Percentiles rank a stretch among this genome's conserved stretches.
Conservation (phyloP, 2,113 vertebrate species). For the Nothobranchius furzeri region DNA sequence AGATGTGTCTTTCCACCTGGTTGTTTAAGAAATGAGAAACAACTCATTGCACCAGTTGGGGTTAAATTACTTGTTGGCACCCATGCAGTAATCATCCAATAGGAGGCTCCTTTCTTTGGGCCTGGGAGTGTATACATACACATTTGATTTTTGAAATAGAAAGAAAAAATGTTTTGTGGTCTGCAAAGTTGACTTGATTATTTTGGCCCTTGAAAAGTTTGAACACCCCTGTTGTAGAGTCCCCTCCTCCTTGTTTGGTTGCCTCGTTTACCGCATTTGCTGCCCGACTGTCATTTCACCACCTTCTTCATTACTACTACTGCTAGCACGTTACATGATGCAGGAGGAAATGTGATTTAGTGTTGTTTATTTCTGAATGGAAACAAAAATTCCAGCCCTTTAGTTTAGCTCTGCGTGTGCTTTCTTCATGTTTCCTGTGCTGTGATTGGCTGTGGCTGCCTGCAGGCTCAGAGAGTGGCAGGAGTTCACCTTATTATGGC, state of each 20-base stretch:
- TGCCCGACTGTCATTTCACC: slow-evolving; percentile 45
- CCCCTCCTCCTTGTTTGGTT: not conserved
- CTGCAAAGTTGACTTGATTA: too few species aligned
- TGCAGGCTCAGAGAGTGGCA: slow-evolving; percentile 95
- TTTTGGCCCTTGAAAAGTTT: too few species aligned
- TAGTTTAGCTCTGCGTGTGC: slow-evolving; percentile 49
- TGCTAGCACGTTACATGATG: slow-evolving; percentile 38
- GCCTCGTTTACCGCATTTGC: slow-evolving; percentile 30
- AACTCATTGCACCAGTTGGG: too few species aligned
- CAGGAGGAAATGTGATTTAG: slow-evolving; percentile 48
- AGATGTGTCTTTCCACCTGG: too few species aligned
- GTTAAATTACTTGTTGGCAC: too few species aligned
- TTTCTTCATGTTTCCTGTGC: slow-evolving; percentile 76
- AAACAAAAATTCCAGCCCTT: slow-evolving; percentile 13
- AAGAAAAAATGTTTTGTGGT: too few species aligned
- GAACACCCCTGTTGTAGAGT: not conserved
- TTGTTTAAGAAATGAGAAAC: too few species aligned
- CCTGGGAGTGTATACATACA: too few species aligned
- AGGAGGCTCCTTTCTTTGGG: too few species aligned
- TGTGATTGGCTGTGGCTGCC: slow-evolving; percentile 84
- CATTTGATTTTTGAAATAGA: too few species aligned
- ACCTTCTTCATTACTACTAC: slow-evolving; percentile 38
- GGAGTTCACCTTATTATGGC: slow-evolving; percentile 97
- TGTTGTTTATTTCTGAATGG: slow-evolving; percentile 12
- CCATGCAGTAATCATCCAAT: too few species aligned